Evolutionary conservation across 2,888 invertebrate species (phyloP).

Genomic region (Yponomeuta malinellus): DNA sequence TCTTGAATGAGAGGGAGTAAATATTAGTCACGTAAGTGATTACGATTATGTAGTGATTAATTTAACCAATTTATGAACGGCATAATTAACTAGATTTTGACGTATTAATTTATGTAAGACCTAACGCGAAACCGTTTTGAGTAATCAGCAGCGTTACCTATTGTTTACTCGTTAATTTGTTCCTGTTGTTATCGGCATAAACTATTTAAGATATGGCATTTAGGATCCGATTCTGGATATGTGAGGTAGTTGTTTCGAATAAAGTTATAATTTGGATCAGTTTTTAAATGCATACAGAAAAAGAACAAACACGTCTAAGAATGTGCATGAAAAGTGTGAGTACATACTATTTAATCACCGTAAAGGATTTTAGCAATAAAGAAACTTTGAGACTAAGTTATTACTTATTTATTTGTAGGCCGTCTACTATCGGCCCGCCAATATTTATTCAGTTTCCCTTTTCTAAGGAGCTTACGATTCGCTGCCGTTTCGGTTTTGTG

Average conservation of each 20-base stretch:
- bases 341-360: neutral
- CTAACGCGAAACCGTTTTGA: neutral
- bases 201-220: too few species aligned
- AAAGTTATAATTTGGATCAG: too few species aligned
- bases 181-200: neutral
- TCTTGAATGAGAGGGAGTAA: too few species aligned
- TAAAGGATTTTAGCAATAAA: neutral
- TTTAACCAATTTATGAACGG: too few species aligned
- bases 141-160: neutral
- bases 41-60: too few species aligned
- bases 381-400: neutral
- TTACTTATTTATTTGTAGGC: conserved; percentile 10
- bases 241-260: too few species aligned
- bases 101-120: neutral
- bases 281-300: too few species aligned
- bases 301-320: too few species aligned
- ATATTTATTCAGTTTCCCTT: conserved; percentile 62
- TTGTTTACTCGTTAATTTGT: neutral
- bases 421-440: conserved; percentile 25
- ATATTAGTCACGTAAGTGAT: too few species aligned
- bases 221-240: too few species aligned
- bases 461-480: conserved; percentile 66
- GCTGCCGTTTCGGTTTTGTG: conserved; percentile 57
- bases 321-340: too few species aligned
- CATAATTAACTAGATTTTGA: too few species aligned